These are phyloP conservation scores for Microctonus brassicae DNA, from an alignment of 2,888 invertebrate species.

Conservation along the genomic window DNA sequence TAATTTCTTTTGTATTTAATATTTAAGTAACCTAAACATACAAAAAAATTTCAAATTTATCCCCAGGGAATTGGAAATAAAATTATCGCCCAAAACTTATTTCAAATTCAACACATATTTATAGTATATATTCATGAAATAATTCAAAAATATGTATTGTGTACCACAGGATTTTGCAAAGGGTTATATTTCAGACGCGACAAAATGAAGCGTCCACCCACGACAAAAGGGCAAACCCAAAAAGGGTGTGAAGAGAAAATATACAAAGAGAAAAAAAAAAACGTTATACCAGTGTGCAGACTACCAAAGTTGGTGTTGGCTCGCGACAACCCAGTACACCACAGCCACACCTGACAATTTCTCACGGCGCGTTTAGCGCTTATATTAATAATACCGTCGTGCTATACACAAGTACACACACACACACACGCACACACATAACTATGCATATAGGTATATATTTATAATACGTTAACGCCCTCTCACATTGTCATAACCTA, in stretches of 20 bases:
- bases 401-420: neutral
- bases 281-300: conserved; percentile 29
- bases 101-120: neutral
- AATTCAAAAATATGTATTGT: conserved; percentile 5
- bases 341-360: conserved; percentile 62
- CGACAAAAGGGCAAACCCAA: neutral
- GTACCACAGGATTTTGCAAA: conserved; percentile 37
- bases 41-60: conserved; percentile 14
- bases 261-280: conserved; percentile 41
- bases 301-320: conserved; percentile 32
- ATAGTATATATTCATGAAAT: neutral
- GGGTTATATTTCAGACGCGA: conserved; percentile 33
- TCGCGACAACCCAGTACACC: conserved; percentile 2
- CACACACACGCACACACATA: too few species aligned
- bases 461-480: conserved; percentile 19
- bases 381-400: conserved; percentile 57
- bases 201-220: conserved; percentile 24
- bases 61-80: neutral
- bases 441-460: conserved; percentile 2
- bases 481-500: conserved; percentile 27
- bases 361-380: conserved; percentile 62
- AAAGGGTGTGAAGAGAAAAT: conserved; percentile 40
- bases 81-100: neutral
- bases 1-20: conserved; percentile 47
- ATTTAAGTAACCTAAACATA: neutral